A percentile compares a stretch with the other conserved stretches of the same genome.
Conservation (phyloP, 2,113 vertebrate genomes). For the Ceyx margarethae region DNA sequence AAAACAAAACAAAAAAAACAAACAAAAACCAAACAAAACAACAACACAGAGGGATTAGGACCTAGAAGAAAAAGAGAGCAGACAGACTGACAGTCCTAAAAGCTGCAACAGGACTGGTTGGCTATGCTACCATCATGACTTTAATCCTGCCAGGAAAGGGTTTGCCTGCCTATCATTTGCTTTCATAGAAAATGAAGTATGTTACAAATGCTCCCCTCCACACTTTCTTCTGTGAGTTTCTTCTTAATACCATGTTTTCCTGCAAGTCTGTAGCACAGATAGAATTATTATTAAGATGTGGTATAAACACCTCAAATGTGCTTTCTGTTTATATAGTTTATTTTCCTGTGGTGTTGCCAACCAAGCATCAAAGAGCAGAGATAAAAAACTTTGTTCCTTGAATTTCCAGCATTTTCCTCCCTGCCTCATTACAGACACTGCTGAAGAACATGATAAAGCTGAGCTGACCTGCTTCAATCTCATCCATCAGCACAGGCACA, state of each 20-base stretch:
- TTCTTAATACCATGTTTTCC: background rate
- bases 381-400: background rate
- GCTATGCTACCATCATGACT: background rate
- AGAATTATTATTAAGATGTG: background rate
- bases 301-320: background rate
- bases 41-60: background rate
- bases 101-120: background rate
- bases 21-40: background rate
- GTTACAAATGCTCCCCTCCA: background rate
- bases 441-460: constrained; percentile 39
- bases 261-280: background rate
- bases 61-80: background rate
- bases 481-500: constrained; percentile 3
- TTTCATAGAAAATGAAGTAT: constrained; percentile 18
- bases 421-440: constrained; percentile 30
- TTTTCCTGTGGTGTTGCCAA: constrained; percentile 13
- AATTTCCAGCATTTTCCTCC: constrained; percentile 21
- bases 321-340: constrained; percentile 29
- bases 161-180: constrained; percentile 4
- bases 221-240: background rate
- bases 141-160: background rate
- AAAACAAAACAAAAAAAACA: background rate
- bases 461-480: background rate
- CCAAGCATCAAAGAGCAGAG: background rate
- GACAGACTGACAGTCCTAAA: background rate